Evolutionary conservation across 2,888 invertebrate genomes (phyloP).

Genomic region (Andrena marginata): DNA sequence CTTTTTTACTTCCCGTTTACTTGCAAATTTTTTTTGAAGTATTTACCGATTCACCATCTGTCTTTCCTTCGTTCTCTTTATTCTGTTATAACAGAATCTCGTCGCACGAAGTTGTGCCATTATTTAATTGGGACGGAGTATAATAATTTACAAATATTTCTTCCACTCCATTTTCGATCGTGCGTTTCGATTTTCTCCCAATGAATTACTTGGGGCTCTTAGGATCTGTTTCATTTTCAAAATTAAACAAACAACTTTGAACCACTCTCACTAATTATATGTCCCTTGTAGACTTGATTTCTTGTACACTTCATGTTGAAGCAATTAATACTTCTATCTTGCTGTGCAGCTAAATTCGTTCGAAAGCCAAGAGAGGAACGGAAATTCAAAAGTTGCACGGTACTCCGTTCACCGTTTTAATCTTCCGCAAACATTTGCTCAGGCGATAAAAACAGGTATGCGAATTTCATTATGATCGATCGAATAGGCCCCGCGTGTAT

Average conservation of each 20-base stretch:
- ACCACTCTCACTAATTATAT: no score
- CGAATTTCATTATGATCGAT: constrained; percentile 28
- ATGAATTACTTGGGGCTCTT: no score
- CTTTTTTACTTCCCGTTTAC: neutral
- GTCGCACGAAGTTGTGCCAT: no score
- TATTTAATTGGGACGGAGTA: neutral
- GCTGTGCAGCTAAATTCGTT: neutral
- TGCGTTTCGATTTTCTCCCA: no score
- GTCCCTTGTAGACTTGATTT: no score
- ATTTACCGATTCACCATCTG: neutral
- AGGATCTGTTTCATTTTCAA: no score
- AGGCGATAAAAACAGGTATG: constrained; percentile 28
- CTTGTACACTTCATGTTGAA: no score
- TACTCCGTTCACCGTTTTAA: constrained; percentile 25
- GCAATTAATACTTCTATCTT: no score
- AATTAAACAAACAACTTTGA: no score
- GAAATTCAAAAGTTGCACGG: neutral
- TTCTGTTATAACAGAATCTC: no score
- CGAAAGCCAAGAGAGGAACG: neutral
- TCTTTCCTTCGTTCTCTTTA: neutral
- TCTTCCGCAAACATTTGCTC: constrained; percentile 53
- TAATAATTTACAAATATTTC: no score
- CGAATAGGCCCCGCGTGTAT: neutral
- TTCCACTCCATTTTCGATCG: no score
- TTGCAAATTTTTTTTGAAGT: neutral